Conservation (phyloP, 2,113 vertebrate genomes). For the Pteropus alecto region DNA sequence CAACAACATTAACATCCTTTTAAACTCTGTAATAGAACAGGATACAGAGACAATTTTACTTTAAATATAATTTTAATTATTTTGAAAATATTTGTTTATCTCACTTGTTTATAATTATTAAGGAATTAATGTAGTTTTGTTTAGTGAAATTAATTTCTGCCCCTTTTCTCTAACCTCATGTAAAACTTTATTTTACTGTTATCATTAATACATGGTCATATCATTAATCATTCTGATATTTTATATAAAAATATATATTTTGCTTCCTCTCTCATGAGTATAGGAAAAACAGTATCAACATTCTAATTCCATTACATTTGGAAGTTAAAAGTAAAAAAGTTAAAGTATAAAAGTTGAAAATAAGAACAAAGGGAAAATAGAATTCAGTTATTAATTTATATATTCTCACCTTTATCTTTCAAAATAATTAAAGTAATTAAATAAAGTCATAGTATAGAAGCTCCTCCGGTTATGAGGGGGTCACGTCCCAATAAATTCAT, state of each 20-base stretch:
- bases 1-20: background rate
- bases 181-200: background rate
- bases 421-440: background rate
- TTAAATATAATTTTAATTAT: constrained; percentile 2
- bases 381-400: background rate
- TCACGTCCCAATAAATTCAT: background rate
- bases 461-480: background rate
- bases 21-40: background rate
- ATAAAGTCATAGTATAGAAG: background rate
- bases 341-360: background rate
- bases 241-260: background rate
- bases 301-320: background rate
- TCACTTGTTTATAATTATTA: background rate
- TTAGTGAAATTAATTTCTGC: background rate
- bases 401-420: background rate
- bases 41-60: background rate
- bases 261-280: background rate
- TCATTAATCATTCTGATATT: background rate
- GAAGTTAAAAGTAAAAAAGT: background rate
- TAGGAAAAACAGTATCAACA: constrained; percentile 1
- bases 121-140: background rate
- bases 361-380: background rate
- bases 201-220: background rate
- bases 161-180: background rate
- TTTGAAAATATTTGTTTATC: background rate